These are phyloP conservation scores for Prunella himalayana DNA, from an alignment of 2,113 vertebrate species.

Conservation along the genomic window DNA sequence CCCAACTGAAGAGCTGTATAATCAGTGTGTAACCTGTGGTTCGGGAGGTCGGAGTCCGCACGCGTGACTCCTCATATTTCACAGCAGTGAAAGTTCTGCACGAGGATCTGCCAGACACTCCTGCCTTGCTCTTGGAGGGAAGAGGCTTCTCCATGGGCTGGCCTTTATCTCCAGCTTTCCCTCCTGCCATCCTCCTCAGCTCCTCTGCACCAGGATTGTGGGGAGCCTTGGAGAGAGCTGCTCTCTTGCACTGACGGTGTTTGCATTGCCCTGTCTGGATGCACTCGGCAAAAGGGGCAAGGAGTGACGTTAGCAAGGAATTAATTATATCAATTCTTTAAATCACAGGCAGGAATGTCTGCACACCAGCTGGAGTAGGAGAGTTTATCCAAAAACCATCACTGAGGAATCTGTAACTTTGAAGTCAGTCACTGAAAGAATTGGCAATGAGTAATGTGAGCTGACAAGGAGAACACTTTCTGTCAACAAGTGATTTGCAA, in stretches of 20 bases:
- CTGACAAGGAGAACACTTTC: background rate
- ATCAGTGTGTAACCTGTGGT: background rate
- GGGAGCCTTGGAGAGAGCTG: background rate
- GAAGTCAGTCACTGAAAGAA: background rate
- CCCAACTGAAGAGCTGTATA: background rate
- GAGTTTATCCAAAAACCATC: background rate
- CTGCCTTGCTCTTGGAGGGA: background rate
- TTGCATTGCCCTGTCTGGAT: background rate
- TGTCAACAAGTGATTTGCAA: constrained; percentile 32
- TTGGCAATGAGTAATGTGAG: constrained; percentile 10
- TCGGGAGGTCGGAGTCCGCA: background rate
- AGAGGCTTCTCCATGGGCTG: background rate
- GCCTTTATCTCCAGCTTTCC: background rate
- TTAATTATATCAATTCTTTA: background rate
- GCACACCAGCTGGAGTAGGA: background rate
- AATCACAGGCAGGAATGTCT: background rate
- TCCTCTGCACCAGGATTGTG: background rate
- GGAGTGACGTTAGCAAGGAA: background rate
- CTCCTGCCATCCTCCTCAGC: background rate
- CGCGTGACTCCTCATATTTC: background rate
- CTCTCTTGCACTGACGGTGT: background rate
- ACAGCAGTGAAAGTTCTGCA: background rate
- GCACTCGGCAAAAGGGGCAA: background rate
- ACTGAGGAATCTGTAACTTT: background rate
- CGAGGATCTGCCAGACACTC: background rate